A percentile compares a stretch with the other conserved stretches of the same genome.
phyloP scores from a whole-genome alignment of 2,888 invertebrate species.

The Bellardia pandia region DNA sequence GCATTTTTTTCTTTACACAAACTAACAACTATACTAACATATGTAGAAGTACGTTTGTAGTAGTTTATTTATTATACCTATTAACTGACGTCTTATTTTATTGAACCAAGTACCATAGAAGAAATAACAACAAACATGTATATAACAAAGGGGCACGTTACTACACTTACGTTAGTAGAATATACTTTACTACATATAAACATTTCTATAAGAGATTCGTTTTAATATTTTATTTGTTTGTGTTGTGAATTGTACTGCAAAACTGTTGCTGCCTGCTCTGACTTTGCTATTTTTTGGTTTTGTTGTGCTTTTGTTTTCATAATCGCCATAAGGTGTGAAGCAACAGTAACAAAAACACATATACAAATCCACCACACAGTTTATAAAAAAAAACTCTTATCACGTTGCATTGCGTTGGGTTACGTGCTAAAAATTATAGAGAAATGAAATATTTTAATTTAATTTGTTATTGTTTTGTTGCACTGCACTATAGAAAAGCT shows the following conservation, averaged over 20 bases:
- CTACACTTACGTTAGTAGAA: conserved; percentile 27
- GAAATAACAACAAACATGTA: not conserved
- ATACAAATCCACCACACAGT: not conserved
- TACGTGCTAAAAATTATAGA: conserved; percentile 56
- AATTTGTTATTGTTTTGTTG: conserved; percentile 15
- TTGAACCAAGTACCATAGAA: not conserved
- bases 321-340: conserved; percentile 48
- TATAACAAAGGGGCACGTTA: conserved; percentile 46
- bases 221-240: conserved; percentile 3
- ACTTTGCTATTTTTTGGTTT: conserved; percentile 33
- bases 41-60: not conserved
- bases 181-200: not conserved
- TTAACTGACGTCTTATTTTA: conserved; percentile 20
- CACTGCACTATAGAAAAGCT: not conserved
- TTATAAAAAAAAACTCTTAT: conserved; percentile 55
- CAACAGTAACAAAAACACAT: conserved; percentile 50
- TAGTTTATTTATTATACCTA: conserved; percentile 6
- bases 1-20: conserved; percentile 27
- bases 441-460: not conserved
- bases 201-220: conserved; percentile 11
- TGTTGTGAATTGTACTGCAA: conserved; percentile 12
- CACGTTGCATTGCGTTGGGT: conserved; percentile 62
- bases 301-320: conserved; percentile 11
- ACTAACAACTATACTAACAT: not conserved
- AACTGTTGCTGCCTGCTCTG: conserved; percentile 35